Evolutionary conservation across 1,140 invertebrate species (phyloP).

Genomic region (Coptotermes formosanus): DNA sequence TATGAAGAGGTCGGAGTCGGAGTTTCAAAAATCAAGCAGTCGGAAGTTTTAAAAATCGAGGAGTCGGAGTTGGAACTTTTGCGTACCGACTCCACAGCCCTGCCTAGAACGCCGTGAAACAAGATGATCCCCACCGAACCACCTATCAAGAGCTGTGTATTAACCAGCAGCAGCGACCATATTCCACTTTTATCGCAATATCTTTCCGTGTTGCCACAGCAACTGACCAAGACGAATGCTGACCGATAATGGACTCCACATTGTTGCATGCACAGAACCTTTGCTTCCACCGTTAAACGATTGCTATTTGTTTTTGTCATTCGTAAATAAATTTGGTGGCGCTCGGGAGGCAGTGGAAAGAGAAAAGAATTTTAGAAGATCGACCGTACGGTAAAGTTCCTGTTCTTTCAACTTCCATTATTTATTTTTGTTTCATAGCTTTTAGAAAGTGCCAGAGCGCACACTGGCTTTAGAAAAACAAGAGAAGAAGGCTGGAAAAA

Average conservation of each 20-base stretch:
- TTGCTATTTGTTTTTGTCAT: slow-evolving; percentile 24
- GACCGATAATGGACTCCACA: slow-evolving; percentile 24
- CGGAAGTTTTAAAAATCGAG: too few relatives aligned
- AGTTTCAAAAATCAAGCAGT: too few relatives aligned
- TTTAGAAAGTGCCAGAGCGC: slow-evolving; percentile 7
- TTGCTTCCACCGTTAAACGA: slow-evolving; percentile 20
- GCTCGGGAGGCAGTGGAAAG: neutral
- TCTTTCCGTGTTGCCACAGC: neutral
- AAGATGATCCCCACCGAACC: too few relatives aligned
- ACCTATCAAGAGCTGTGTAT: too few relatives aligned
- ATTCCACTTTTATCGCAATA: neutral
- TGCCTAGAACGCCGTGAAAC: too few relatives aligned
- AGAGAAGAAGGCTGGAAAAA: slow-evolving; percentile 17
- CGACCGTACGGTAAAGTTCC: neutral
- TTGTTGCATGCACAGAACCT: slow-evolving; percentile 26
- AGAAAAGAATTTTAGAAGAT: slow-evolving; percentile 25
- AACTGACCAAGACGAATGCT: slow-evolving; percentile 27
- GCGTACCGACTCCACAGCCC: too few relatives aligned
- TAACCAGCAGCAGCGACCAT: neutral
- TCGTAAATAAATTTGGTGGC: slow-evolving; percentile 24
- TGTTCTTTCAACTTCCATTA: slow-evolving; percentile 6
- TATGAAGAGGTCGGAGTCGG: too few relatives aligned
- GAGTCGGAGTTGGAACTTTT: too few relatives aligned
- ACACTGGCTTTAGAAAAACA: neutral
- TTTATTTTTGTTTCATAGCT: slow-evolving; percentile 19